These are phyloP conservation scores for Ophion costatus DNA, from an alignment of 2,888 invertebrate species.

Conservation along the genomic window DNA sequence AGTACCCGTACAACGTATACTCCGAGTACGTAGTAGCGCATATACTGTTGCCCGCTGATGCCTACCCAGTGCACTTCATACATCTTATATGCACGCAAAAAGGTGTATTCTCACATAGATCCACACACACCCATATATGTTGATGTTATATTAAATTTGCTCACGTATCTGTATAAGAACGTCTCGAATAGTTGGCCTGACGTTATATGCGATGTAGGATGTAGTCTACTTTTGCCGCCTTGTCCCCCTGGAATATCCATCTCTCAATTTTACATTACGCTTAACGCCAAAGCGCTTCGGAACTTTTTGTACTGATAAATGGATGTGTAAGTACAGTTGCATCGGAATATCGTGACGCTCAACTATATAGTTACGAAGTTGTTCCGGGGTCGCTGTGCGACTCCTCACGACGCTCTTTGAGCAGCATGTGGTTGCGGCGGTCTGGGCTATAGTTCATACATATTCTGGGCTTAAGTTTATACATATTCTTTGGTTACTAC, in stretches of 20 bases:
- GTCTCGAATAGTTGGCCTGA: constrained; percentile 29
- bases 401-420: no score
- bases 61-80: constrained; percentile 26
- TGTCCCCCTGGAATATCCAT: constrained; percentile 34
- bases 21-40: neutral
- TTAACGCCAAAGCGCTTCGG: constrained; percentile 12
- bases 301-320: neutral
- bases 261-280: constrained; percentile 44
- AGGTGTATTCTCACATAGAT: neutral
- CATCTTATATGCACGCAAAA: neutral
- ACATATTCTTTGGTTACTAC: no score
- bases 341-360: no score
- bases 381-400: no score
- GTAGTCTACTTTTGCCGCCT: constrained; percentile 29
- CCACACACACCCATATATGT: neutral
- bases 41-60: constrained; percentile 19
- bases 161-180: constrained; percentile 5
- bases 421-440: no score
- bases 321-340: constrained; percentile 11
- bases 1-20: neutral
- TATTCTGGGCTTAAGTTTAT: no score
- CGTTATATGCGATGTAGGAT: constrained; percentile 36
- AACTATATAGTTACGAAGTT: no score
- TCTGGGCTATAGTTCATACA: no score
- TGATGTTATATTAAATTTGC: constrained; percentile 7